phyloP scores from a whole-genome alignment of 2,113 vertebrate species.

The Aldabrachelys gigantea region DNA sequence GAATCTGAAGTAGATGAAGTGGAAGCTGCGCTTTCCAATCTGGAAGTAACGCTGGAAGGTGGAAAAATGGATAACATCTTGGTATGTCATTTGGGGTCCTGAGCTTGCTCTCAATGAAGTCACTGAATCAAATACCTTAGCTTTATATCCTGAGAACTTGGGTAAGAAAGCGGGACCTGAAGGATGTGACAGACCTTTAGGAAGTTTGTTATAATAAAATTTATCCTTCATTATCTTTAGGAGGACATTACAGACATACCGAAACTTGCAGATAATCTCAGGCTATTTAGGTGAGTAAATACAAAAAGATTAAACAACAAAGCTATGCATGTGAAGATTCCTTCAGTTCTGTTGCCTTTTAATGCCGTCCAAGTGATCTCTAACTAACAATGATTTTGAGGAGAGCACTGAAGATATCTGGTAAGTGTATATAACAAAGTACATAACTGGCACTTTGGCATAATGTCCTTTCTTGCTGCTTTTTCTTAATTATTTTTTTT shows the following conservation, averaged over 20 bases:
- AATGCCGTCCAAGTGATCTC: neutral
- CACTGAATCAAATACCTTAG: neutral
- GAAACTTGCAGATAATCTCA: conserved; percentile 91
- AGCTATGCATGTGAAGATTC: neutral
- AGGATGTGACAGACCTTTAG: neutral
- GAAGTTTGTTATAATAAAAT: conserved; percentile 46
- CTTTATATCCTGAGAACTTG: neutral
- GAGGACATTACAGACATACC: conserved; percentile 99
- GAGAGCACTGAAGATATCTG: neutral
- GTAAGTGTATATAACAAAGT: neutral
- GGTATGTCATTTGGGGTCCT: conserved; percentile 78
- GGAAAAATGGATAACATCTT: conserved; percentile 85
- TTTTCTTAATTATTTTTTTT: neutral
- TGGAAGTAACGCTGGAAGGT: conserved; percentile 94
- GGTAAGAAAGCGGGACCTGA: neutral
- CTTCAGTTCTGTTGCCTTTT: neutral
- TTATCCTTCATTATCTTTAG: conserved; percentile 78
- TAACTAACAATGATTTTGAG: neutral
- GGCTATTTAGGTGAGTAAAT: conserved; percentile 90
- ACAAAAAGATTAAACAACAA: neutral
- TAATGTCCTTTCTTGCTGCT: neutral
- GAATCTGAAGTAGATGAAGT: conserved; percentile 95
- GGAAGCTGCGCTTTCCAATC: conserved; percentile 92
- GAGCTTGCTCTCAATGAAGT: neutral
- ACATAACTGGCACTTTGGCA: neutral